Base-by-base conservation (phyloP, 1,140 invertebrate genomes). In the Leguminivora glycinivorella region DNA sequence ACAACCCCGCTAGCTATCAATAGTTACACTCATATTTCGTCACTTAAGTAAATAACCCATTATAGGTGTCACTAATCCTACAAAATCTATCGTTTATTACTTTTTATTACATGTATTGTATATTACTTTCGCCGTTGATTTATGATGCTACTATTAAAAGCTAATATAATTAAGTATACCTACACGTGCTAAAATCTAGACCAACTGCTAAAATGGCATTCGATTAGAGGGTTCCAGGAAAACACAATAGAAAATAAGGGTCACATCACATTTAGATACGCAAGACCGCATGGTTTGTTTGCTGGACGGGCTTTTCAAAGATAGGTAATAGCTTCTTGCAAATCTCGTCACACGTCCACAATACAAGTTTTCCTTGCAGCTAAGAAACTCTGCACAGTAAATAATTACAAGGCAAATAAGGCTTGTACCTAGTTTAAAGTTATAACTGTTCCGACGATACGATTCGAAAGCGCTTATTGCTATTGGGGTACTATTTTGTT, bases 311-410 rank as follows among this genome's bases (percentile, higher is more conserved):
- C 47, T 29, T 58, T 22, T 63, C 26, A 63, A 29, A 63, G 58
- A 63, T 26, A 63, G 58, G 17, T 34, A 63, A 63, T 29, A 29
- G 58, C 58, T 29, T 63, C 26, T 29, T 29, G 58, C 58, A 63
- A 63, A 63, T 60, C 58, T 31, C 58, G 43, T 22, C 47, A 52
- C 19, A 52, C 22, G 4, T 52, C 2, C 19, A 52, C 17, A n/a
- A 52, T 52, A 22, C 47, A 22, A 22, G 9, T 22, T 22, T 52
- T 52, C 1, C 19, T 22, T 52, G 19, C 19, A 52, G 47, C 19
- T 19, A 1, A 14, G 1, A 19, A n/a, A 52, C 43, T 52, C 1
- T 17, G 19, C 17, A 52, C 4, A 5, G 5, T 19, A 52, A 52
- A 22, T 52, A 17, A 52, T 52, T 10, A 12, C 9, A 2, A 12